Percentiles rank a stretch among this genome's conserved stretches.
phyloP scores from a whole-genome alignment of 2,797 vertebrate genomes.

The Tapera naevia region DNA sequence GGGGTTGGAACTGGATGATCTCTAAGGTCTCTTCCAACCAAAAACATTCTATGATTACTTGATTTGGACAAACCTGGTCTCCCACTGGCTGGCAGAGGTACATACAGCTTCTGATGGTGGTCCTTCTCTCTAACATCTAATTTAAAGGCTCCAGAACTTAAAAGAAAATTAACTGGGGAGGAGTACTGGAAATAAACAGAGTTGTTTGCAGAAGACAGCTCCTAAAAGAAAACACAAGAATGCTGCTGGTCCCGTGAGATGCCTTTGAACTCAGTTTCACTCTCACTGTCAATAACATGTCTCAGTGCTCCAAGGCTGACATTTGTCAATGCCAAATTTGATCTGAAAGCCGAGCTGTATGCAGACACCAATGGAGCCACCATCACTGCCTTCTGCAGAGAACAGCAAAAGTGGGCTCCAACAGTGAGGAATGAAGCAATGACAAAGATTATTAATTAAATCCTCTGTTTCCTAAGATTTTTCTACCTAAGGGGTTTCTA shows the following conservation, averaged over 20 bases:
- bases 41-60: too few relatives aligned
- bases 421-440: background rate
- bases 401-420: constrained; percentile 9
- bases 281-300: background rate
- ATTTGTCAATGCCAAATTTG: constrained; percentile 36
- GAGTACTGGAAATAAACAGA: background rate
- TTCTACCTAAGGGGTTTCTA: background rate
- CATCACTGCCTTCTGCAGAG: background rate
- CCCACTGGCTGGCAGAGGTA: background rate
- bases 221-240: background rate
- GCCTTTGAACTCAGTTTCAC: background rate
- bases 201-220: background rate
- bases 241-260: background rate
- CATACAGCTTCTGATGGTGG: background rate
- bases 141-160: background rate
- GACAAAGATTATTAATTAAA: constrained; percentile 9
- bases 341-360: constrained; percentile 8
- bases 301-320: background rate
- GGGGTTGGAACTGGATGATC: too few relatives aligned
- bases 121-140: background rate
- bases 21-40: too few relatives aligned
- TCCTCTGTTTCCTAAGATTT: background rate
- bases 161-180: background rate
- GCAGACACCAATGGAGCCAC: background rate
- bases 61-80: background rate